These are phyloP conservation scores for Acrocephalus kingi DNA, from an alignment of 2,113 vertebrate species.

Conservation along the genomic window DNA sequence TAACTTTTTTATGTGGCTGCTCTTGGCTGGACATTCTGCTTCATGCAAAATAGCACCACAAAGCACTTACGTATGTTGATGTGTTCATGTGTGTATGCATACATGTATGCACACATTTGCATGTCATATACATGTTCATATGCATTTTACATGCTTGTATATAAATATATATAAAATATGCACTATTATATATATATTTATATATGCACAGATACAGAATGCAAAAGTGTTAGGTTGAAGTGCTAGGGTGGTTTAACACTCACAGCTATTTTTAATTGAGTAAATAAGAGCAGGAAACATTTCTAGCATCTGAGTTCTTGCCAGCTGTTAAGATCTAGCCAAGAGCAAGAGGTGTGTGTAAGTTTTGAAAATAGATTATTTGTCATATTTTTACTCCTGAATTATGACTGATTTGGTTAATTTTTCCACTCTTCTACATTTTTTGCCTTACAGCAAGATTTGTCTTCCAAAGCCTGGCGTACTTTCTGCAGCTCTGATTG, in stretches of 20 bases:
- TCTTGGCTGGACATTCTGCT: background rate
- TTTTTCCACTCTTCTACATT: background rate
- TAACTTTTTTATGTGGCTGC: background rate
- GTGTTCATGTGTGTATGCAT: rapidly evolving
- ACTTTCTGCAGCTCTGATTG: background rate
- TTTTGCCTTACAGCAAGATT: background rate
- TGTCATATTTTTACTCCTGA: background rate
- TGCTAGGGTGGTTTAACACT: background rate
- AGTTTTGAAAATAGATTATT: background rate
- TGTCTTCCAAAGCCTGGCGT: background rate
- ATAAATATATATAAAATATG: background rate
- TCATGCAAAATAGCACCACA: background rate
- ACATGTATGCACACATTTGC: background rate
- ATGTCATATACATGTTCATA: rapidly evolving
- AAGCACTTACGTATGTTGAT: background rate
- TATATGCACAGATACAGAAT: background rate
- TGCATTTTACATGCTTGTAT: background rate
- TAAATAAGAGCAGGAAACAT: constrained; percentile 23
- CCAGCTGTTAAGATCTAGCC: constrained; percentile 14
- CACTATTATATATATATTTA: background rate
- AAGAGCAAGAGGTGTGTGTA: background rate
- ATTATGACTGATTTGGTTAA: background rate
- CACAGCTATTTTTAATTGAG: constrained; percentile 12
- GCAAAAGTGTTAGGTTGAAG: background rate
- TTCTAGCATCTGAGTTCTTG: background rate